Percentiles rank a stretch among this genome's conserved stretches.
Conservation (phyloP, 2,888 invertebrate species). For the Phalera bucephala region DNA sequence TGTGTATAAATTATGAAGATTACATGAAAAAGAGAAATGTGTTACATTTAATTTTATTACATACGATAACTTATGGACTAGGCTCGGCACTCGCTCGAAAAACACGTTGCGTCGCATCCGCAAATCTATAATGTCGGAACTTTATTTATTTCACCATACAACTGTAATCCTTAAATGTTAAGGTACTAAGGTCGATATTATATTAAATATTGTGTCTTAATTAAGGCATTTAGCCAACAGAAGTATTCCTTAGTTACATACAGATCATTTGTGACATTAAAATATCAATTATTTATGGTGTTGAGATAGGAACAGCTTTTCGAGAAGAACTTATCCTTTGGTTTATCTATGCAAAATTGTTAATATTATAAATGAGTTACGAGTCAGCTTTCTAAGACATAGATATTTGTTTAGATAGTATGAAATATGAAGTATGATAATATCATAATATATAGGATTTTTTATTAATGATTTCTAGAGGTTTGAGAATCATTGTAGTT, state of each 20-base stretch:
- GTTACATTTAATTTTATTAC: constrained; percentile 83
- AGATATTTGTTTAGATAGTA: constrained; percentile 16
- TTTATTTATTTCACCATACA: constrained; percentile 2
- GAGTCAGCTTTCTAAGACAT: constrained; percentile 4
- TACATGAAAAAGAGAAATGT: constrained; percentile 82
- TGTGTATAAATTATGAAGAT: constrained; percentile 81
- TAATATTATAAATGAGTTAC: constrained; percentile 32
- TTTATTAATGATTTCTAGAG: no score
- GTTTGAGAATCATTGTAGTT: no score
- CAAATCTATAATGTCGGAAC: constrained; percentile 29
- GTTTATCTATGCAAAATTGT: constrained; percentile 57
- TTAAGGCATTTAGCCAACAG: constrained; percentile 43
- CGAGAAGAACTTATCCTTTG: constrained; percentile 51
- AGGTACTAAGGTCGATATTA: constrained; percentile 25
- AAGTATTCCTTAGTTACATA: constrained; percentile 66
- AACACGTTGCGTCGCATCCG: constrained; percentile 56
- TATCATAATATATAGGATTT: no score
- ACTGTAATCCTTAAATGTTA: constrained; percentile 12
- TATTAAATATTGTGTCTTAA: constrained; percentile 9
- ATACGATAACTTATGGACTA: constrained; percentile 79
- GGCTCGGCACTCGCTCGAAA: constrained; percentile 72
- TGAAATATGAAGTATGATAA: constrained; percentile 6
- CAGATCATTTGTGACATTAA: constrained; percentile 82
- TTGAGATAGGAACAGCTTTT: constrained; percentile 67
- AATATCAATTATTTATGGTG: constrained; percentile 81